Percentiles rank a stretch among this genome's conserved stretches.
These are phyloP conservation scores for Lindbergichthys nudifrons DNA, from an alignment of 2,797 vertebrate species.

Conservation along the genomic window DNA sequence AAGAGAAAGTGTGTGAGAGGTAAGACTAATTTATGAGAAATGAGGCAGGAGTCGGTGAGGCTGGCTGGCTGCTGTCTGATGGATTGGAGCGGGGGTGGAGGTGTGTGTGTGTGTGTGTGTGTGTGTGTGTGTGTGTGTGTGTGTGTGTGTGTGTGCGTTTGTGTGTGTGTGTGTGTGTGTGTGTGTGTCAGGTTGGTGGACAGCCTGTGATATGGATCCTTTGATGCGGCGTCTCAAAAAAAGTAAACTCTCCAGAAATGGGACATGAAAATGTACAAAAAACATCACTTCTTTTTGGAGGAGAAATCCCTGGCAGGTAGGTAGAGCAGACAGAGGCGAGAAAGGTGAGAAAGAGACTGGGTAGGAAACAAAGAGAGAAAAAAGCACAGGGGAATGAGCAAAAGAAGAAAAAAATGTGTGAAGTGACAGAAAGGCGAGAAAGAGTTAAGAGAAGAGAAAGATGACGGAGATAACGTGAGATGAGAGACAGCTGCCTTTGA, in stretches of 20 bases:
- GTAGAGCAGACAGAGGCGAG: slow-evolving; percentile 53
- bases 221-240: slow-evolving; percentile 67
- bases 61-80: slow-evolving; percentile 74
- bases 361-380: slow-evolving; percentile 55
- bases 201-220: slow-evolving; percentile 73
- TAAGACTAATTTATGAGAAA: slow-evolving; percentile 84
- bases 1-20: slow-evolving; percentile 81
- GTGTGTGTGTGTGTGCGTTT: slow-evolving; percentile 5
- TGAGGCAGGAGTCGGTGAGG: slow-evolving; percentile 74
- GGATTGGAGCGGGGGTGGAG: slow-evolving; percentile 62
- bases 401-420: slow-evolving; percentile 46
- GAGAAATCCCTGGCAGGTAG: slow-evolving; percentile 67
- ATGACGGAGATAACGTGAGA: slow-evolving; percentile 75
- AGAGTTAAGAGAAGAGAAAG: slow-evolving; percentile 60
- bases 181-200: slow-evolving; percentile 63
- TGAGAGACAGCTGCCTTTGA: slow-evolving; percentile 75
- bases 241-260: slow-evolving; percentile 70
- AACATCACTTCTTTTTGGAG: slow-evolving; percentile 66
- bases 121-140: not conserved
- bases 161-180: slow-evolving; percentile 5
- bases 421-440: slow-evolving; percentile 67
- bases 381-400: not conserved
- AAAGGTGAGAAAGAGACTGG: slow-evolving; percentile 69
- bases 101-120: slow-evolving; percentile 11
- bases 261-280: slow-evolving; percentile 69